These are phyloP conservation scores for Coptodon rendalli DNA, from an alignment of 2,113 vertebrate genomes.

Conservation along the genomic window DNA sequence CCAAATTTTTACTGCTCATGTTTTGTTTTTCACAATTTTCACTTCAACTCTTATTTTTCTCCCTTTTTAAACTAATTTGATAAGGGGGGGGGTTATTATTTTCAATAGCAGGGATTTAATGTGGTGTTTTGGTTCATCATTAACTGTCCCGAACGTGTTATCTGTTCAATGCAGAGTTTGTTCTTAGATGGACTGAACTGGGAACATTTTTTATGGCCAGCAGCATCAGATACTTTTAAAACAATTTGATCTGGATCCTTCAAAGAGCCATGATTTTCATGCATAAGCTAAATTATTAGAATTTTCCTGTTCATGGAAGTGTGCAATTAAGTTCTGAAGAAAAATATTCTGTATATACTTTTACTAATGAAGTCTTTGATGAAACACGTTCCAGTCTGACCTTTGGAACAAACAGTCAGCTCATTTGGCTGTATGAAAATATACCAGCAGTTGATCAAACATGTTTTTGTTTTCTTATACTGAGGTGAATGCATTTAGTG, in stretches of 20 bases:
- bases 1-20: not conserved
- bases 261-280: not conserved
- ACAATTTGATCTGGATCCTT: not conserved
- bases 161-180: not conserved
- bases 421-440: not conserved
- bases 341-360: not conserved
- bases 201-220: not conserved
- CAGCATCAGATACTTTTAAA: not conserved
- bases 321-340: not conserved
- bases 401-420: not conserved
- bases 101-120: not conserved
- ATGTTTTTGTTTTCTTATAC: not conserved
- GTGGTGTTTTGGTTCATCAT: not conserved
- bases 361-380: not conserved
- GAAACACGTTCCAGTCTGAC: constrained; percentile 15
- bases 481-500: not conserved
- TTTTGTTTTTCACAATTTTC: not conserved
- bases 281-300: not conserved
- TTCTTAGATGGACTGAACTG: not conserved
- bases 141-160: not conserved
- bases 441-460: not conserved
- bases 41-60: not conserved
- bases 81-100: not conserved
- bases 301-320: not conserved
- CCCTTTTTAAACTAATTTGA: not conserved